Conservation (phyloP, 2,113 vertebrate species). For the Mus musculus region GRCm39 chr11:19056501-19057000, state of each 20-base stretch:
- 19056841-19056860: background rate
- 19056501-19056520: background rate
- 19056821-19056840: background rate
- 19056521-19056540: background rate
- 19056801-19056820: background rate
- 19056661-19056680: constrained; percentile 22
- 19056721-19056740: background rate
- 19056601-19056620: constrained; percentile 43
- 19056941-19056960: background rate
- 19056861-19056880: background rate
- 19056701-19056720: background rate
- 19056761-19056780: background rate
- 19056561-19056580: background rate
- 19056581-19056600: constrained; percentile 9
- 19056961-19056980: background rate
- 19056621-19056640: constrained; percentile 46
- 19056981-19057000: background rate
- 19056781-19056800: background rate
- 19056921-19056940: background rate
- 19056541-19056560: background rate
- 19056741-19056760: background rate
- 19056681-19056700: background rate
- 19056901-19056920: background rate
- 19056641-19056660: background rate
- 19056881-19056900: background rate